These are phyloP conservation scores for Eristalinus aeneus DNA, from an alignment of 2,888 invertebrate species.

Conservation along the genomic window DNA sequence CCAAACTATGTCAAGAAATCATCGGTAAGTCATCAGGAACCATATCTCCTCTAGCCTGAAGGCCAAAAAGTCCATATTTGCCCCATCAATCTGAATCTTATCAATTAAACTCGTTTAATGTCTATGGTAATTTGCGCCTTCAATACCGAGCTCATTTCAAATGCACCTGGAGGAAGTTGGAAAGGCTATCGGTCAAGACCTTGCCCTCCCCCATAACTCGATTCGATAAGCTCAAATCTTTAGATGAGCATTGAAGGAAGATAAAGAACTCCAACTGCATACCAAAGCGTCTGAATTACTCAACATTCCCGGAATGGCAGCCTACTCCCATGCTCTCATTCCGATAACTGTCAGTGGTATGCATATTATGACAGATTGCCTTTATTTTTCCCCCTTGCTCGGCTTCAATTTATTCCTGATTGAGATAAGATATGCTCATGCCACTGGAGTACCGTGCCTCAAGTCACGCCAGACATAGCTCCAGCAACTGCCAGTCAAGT, in stretches of 20 bases:
- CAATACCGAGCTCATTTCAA: background rate
- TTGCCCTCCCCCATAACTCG: background rate
- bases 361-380: conserved; percentile 69
- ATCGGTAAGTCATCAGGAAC: conserved; percentile 76
- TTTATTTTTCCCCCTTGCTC: conserved; percentile 22
- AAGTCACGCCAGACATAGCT: conserved; percentile 46
- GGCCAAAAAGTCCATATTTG: background rate
- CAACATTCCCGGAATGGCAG: conserved; percentile 28
- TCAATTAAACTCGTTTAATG: background rate
- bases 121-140: background rate
- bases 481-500: conserved; percentile 19
- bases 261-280: conserved; percentile 27
- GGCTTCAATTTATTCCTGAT: conserved; percentile 62
- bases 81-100: too few relatives aligned
- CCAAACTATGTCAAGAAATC: conserved; percentile 76
- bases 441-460: conserved; percentile 61
- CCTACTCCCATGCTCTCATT: conserved; percentile 64
- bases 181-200: background rate
- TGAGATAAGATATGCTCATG: conserved; percentile 59
- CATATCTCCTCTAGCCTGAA: background rate
- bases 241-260: background rate
- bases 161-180: background rate
- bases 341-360: conserved; percentile 52
- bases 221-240: conserved; percentile 3
- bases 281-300: conserved; percentile 35